A percentile compares a stretch with the other conserved stretches of the same genome.
phyloP scores from a whole-genome alignment of 2,113 vertebrate genomes.

The Dipodomys spectabilis region DNA sequence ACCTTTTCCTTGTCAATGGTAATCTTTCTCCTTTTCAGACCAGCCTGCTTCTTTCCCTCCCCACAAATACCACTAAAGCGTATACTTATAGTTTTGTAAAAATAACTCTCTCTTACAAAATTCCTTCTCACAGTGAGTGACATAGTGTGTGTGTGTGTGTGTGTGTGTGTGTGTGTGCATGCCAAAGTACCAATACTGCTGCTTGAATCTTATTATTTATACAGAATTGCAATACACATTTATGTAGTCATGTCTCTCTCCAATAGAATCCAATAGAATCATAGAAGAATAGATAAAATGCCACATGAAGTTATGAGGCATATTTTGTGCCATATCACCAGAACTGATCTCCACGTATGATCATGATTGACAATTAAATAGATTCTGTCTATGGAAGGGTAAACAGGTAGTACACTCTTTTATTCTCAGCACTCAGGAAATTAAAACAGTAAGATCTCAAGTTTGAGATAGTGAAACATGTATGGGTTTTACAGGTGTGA shows the following conservation, averaged over 20 bases:
- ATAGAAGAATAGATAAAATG: background rate
- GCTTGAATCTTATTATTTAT: too few species aligned
- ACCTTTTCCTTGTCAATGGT: background rate
- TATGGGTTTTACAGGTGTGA: too few species aligned
- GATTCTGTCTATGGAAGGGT: background rate
- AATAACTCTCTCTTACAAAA: background rate
- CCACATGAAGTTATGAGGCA: background rate
- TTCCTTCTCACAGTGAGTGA: background rate
- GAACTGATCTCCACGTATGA: background rate
- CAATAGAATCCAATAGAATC: too few species aligned
- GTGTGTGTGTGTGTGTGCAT: background rate
- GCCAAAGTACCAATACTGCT: too few species aligned
- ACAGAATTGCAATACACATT: too few species aligned
- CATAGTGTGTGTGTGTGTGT: background rate
- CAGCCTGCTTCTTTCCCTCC: background rate
- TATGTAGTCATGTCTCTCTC: too few species aligned
- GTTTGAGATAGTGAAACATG: too few species aligned
- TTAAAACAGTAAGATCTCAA: too few species aligned
- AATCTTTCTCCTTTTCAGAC: background rate
- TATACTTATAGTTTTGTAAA: background rate
- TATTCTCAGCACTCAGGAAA: too few species aligned
- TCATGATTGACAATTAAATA: background rate
- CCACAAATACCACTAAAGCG: background rate
- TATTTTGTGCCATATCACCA: background rate
- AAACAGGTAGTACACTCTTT: background rate